Evolutionary conservation across 2,888 invertebrate genomes (phyloP).

Genomic region (Kuschelorhynchus macadamiae): DNA sequence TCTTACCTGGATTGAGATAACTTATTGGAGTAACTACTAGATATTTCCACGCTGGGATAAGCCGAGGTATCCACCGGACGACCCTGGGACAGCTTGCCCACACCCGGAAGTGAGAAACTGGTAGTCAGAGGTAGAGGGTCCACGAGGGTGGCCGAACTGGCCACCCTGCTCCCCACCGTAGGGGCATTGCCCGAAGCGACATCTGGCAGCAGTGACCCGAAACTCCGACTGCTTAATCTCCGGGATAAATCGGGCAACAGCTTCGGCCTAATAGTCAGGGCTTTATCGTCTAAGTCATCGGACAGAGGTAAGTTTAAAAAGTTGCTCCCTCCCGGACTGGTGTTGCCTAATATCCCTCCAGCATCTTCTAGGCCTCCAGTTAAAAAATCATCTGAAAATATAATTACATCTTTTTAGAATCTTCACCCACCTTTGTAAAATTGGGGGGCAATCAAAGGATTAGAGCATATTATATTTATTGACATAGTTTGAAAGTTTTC

Average conservation of each 20-base stretch:
- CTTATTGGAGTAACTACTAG: constrained; percentile 18
- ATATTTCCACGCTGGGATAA: neutral
- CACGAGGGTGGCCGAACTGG: neutral
- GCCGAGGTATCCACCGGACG: constrained; percentile 13
- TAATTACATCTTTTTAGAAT: no score
- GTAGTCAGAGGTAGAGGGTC: neutral
- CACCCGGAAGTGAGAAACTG: constrained; percentile 4
- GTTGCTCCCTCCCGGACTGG: constrained; percentile 10
- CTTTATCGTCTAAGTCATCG: constrained; percentile 1
- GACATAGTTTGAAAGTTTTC: no score
- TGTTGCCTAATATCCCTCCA: neutral
- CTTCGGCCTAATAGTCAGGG: constrained; percentile 1
- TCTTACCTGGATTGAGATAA: constrained; percentile 16
- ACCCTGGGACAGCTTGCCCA: constrained; percentile 10
- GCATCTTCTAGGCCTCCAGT: constrained; percentile 8
- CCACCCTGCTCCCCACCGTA: constrained; percentile 4
- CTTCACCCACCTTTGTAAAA: no score
- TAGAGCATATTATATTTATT: no score
- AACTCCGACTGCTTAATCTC: neutral
- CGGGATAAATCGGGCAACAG: constrained; percentile 19
- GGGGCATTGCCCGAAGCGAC: neutral
- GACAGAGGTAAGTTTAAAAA: constrained; percentile 28
- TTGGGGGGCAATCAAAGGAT: no score
- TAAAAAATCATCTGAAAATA: constrained; percentile 29
- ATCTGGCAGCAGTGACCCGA: constrained; percentile 20